Evolutionary conservation across 2,888 invertebrate species (phyloP), one percentile per base, ranked within the genome.

Genomic region (Hydrotaea diabolus): DNA sequence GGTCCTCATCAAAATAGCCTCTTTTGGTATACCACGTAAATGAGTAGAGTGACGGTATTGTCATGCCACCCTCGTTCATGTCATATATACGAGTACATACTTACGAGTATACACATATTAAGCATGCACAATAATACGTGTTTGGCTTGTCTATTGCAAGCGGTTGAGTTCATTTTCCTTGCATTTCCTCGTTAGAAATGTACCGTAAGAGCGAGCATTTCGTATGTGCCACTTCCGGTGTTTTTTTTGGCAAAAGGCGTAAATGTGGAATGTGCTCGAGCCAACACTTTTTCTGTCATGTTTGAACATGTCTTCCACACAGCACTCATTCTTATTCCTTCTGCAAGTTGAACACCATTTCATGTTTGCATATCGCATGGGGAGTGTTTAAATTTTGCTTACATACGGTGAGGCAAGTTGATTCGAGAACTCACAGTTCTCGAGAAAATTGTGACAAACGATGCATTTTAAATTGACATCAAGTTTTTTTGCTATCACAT

Each of bases 161-260:
- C 62, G 62, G 15, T 77, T 31, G 26, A 76, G 64, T 59, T 53
- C 64, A 64, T 64, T 64, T 64, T 64, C 36, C 36, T 64, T 64
- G 64, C 36, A 39, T 64, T 64, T 64, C 23, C 64, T 64, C 36
- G 26, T 36, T 64, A 64, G 36, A 53, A 17, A 74, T 64, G 19
- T 69, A 43, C 2, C 11, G 13, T 57, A 43, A 23, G 64, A 75
- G 46, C 75, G 71, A 57, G 23, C 55, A 78, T 74, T 77, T 84
- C 83, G 55, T 78, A 72, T 80, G 78, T 78, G 57, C 57, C 26
- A 77, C 39, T 78, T 81, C 75, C 84, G 78, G 72, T 49, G 31
- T 31, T 31, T 31, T 31, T 57, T 73, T 72, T 62, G n/a, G 17
- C 39, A 43, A 66, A 75, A 71, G 53, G 64, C 57, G 57, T 77